A percentile compares a stretch with the other conserved stretches of the same genome.
Evolutionary conservation across 2,888 invertebrate genomes (phyloP).

Genomic region (Pardosa pseudoannulata): DNA sequence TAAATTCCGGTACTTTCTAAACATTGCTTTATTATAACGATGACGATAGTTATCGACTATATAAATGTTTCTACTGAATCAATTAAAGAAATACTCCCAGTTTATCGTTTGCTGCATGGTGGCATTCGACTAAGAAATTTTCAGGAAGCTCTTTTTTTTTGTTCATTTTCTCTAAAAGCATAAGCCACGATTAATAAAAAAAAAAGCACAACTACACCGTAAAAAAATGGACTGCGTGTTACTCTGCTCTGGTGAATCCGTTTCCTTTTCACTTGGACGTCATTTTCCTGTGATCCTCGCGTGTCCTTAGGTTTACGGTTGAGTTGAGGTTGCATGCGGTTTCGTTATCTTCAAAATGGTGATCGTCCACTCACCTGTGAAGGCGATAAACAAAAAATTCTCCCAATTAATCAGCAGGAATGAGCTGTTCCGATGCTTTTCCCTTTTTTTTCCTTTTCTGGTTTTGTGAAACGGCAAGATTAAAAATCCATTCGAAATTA

Average conservation of each 20-base stretch:
- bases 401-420: background rate
- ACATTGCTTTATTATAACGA: too few relatives aligned
- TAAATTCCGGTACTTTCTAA: too few relatives aligned
- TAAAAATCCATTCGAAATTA: too few relatives aligned
- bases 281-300: slow-evolving; percentile 18
- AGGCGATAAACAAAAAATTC: background rate
- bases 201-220: background rate
- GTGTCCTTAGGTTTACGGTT: slow-evolving; percentile 3
- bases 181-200: background rate
- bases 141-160: background rate
- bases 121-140: too few relatives aligned
- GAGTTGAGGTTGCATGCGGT: slow-evolving; percentile 10
- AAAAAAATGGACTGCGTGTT: background rate
- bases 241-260: slow-evolving; percentile 4
- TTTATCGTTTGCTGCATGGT: too few relatives aligned
- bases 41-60: too few relatives aligned
- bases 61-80: too few relatives aligned
- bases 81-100: too few relatives aligned
- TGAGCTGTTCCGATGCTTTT: too few relatives aligned
- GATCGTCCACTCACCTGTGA: slow-evolving; percentile 13
- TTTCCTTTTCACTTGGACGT: slow-evolving; percentile 18
- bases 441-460: too few relatives aligned
- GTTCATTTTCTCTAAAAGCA: background rate
- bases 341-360: slow-evolving; percentile 10
- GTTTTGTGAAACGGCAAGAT: too few relatives aligned